Evolutionary conservation across 2,888 invertebrate species (phyloP).

Genomic region (Chironomus tentans): DNA sequence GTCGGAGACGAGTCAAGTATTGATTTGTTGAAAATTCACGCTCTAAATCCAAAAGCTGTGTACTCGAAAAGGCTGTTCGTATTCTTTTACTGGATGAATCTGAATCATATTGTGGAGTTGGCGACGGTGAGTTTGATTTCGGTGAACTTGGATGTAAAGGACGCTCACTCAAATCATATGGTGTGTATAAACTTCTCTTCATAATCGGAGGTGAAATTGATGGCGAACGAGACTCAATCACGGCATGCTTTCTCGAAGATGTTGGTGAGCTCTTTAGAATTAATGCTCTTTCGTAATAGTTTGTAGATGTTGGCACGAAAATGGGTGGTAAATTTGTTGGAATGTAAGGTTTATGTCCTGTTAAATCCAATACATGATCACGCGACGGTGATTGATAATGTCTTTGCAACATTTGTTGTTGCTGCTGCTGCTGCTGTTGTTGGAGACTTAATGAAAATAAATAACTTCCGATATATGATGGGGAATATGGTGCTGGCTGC

Average conservation of each 20-base stretch:
- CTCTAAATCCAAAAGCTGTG: conserved; percentile 77
- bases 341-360: conserved; percentile 21
- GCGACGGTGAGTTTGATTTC: conserved; percentile 25
- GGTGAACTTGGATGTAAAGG: conserved; percentile 13
- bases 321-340: conserved; percentile 23
- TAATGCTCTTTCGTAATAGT: conserved; percentile 33
- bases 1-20: conserved; percentile 77
- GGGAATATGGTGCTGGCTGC: conserved; percentile 51
- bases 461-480: conserved; percentile 54
- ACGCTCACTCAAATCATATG: conserved; percentile 12
- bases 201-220: conserved; percentile 26
- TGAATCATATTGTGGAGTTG: conserved; percentile 29
- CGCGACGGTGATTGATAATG: conserved; percentile 28
- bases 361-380: conserved; percentile 27
- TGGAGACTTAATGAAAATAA: conserved; percentile 55
- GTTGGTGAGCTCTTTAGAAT: conserved; percentile 35
- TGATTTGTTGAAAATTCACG: conserved; percentile 82
- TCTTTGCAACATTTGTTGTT: conserved; percentile 31
- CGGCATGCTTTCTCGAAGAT: conserved; percentile 43
- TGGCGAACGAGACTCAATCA: conserved; percentile 41
- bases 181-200: conserved; percentile 8
- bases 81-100: conserved; percentile 72
- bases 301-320: conserved; percentile 19
- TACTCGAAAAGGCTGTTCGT: conserved; percentile 87
- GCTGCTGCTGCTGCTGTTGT: conserved; percentile 32